Evolutionary conservation across 37 sponge, comb jelly and placozoan species (phyloP).

Genomic region (Eunapius fragilis): DNA sequence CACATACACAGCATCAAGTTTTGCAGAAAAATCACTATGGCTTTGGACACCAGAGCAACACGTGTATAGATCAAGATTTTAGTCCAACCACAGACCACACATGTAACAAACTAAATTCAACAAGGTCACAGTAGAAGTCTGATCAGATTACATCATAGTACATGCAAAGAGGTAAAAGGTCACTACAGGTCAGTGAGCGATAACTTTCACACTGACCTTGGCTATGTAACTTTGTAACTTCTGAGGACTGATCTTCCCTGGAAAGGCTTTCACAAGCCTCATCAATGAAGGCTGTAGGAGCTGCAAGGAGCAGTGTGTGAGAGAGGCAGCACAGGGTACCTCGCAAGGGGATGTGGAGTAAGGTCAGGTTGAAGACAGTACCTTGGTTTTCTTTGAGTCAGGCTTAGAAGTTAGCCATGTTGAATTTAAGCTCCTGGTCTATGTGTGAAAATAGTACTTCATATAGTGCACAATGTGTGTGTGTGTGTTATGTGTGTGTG

Average conservation of each 20-base stretch:
- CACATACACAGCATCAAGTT: no score
- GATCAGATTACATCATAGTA: no score
- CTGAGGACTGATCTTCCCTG: not conserved
- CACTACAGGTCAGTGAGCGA: no score
- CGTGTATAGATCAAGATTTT: no score
- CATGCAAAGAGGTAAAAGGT: no score
- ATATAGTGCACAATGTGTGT: not conserved
- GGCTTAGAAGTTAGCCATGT: not conserved
- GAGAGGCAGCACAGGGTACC: no score
- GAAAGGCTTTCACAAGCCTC: not conserved
- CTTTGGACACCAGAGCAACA: no score
- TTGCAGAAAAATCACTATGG: no score
- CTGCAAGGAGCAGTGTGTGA: no score
- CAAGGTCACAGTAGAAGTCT: no score
- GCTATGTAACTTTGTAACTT: not conserved
- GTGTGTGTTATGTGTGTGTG: not conserved
- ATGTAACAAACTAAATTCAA: no score
- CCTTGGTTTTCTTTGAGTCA: not conserved
- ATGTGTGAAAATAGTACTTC: not conserved
- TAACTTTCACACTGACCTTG: not conserved
- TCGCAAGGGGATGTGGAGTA: not conserved
- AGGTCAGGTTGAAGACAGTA: not conserved
- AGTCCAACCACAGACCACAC: no score
- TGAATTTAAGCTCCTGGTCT: not conserved
- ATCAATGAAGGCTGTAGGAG: not conserved